phyloP scores from a whole-genome alignment of 2,888 invertebrate genomes.

The Acanthosepion pharaonis region DNA sequence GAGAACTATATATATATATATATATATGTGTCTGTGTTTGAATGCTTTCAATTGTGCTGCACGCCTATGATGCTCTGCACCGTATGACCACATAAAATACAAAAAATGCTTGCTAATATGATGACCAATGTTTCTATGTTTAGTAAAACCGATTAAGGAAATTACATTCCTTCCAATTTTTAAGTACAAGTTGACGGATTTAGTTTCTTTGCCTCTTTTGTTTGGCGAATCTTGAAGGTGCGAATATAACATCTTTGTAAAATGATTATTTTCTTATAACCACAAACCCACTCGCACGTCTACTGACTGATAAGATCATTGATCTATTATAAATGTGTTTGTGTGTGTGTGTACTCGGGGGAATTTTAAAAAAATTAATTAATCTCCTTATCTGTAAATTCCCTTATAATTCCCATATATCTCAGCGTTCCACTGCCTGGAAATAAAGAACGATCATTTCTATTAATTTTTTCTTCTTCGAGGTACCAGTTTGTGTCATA shows the following conservation, averaged over 20 bases:
- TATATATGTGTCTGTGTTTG: not conserved
- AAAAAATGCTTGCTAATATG: not conserved
- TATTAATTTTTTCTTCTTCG: too few relatives aligned
- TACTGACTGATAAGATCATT: too few relatives aligned
- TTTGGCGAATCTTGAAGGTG: not conserved
- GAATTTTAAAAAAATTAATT: too few relatives aligned
- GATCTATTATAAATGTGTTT: too few relatives aligned
- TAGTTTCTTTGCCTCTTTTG: not conserved
- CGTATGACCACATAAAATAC: not conserved
- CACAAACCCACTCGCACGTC: not conserved
- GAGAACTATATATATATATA: too few relatives aligned
- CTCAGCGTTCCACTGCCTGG: too few relatives aligned
- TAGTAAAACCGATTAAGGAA: not conserved
- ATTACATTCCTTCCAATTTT: not conserved
- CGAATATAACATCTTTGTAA: not conserved
- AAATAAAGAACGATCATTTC: too few relatives aligned
- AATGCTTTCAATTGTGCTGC: not conserved
- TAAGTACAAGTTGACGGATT: not conserved
- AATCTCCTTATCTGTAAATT: too few relatives aligned
- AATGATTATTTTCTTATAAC: not conserved
- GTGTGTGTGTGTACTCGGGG: too few relatives aligned
- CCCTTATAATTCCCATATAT: too few relatives aligned
- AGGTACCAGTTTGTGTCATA: too few relatives aligned
- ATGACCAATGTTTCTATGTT: not conserved
- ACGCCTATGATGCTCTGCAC: not conserved